Percentiles rank a stretch among this genome's conserved stretches.
These are phyloP conservation scores for Amazonetta brasiliensis DNA, from an alignment of 2,797 vertebrate species.

Conservation along the genomic window DNA sequence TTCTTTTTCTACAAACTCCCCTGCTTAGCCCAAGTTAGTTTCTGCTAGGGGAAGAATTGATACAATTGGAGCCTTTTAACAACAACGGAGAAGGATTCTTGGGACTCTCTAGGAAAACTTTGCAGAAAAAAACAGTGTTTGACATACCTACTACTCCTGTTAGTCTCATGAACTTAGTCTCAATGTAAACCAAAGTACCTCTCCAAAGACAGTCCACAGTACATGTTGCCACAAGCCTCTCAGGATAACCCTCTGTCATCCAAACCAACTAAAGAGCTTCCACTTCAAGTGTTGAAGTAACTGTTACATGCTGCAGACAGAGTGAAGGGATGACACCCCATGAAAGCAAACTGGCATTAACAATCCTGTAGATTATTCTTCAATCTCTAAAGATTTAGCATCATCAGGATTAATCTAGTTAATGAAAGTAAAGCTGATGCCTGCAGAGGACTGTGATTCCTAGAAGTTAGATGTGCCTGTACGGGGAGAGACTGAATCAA, in stretches of 20 bases:
- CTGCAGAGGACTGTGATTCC: background rate
- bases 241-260: background rate
- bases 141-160: background rate
- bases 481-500: background rate
- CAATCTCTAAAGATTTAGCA: background rate
- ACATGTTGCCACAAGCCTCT: background rate
- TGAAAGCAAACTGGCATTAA: background rate
- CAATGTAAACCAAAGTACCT: background rate
- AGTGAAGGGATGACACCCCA: background rate
- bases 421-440: background rate
- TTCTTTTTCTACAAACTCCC: background rate
- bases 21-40: background rate
- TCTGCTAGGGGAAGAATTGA: background rate
- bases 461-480: background rate
- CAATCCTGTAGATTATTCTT: background rate
- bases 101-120: background rate
- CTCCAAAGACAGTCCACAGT: background rate
- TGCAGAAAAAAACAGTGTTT: background rate
- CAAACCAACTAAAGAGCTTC: background rate
- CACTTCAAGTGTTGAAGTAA: background rate
- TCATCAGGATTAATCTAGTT: background rate
- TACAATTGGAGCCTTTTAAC: background rate
- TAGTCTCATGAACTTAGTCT: background rate
- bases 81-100: background rate
- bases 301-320: background rate